Evolutionary conservation across 2,113 vertebrate species (phyloP).

Genomic region (Cichladusa arquata): DNA sequence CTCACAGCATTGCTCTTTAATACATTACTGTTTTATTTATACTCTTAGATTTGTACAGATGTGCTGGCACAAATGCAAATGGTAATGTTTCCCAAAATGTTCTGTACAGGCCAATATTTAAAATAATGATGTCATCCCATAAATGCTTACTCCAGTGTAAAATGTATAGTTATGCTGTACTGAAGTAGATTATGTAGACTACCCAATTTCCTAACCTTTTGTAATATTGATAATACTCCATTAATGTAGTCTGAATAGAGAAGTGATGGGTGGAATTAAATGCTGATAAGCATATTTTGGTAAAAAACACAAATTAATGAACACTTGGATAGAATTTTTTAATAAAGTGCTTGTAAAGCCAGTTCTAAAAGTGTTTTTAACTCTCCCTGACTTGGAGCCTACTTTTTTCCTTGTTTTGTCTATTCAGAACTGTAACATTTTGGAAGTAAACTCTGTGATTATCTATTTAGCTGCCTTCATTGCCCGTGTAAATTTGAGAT

Average conservation of each 20-base stretch:
- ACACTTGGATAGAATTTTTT: neutral
- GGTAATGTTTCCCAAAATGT: neutral
- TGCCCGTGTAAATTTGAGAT: neutral
- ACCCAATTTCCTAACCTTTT: neutral
- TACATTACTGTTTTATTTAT: neutral
- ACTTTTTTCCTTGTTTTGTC: neutral
- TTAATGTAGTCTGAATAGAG: neutral
- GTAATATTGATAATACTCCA: neutral
- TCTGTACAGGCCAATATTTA: neutral
- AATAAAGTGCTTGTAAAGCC: neutral
- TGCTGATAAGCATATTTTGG: neutral
- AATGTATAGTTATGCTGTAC: neutral
- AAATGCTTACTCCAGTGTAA: neutral
- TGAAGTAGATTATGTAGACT: neutral
- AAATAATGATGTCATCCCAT: neutral
- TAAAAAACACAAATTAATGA: neutral
- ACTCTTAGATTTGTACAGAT: neutral
- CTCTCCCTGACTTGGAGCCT: neutral
- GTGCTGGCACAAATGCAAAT: neutral
- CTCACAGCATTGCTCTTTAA: neutral
- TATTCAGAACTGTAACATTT: neutral
- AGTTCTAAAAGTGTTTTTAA: neutral
- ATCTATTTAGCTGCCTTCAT: neutral
- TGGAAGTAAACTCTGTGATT: neutral
- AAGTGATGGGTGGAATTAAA: neutral